Conservation (phyloP, 2,113 vertebrate species). For the Spermophilus dauricus region DNA sequence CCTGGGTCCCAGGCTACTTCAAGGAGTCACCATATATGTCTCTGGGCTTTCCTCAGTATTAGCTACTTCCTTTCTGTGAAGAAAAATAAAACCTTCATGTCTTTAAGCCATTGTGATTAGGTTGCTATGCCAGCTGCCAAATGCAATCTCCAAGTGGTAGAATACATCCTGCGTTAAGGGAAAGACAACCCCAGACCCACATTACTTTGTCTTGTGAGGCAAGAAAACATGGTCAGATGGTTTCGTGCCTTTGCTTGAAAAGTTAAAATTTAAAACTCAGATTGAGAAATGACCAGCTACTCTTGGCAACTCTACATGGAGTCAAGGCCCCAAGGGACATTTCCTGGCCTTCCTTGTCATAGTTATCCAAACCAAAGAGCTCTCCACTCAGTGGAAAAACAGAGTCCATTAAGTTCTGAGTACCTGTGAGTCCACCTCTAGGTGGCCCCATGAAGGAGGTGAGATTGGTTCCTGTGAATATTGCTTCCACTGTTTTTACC, state of each 20-base stretch:
- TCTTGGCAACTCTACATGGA: neutral
- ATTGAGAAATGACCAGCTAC: constrained; percentile 17
- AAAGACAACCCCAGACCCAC: constrained; percentile 7
- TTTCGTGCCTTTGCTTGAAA: neutral
- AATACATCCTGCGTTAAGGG: neutral
- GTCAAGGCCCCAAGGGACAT: neutral
- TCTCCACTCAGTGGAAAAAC: neutral
- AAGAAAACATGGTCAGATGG: neutral
- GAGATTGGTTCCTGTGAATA: neutral
- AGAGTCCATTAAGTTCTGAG: neutral
- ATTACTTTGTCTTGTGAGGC: neutral
- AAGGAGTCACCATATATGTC: neutral
- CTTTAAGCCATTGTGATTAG: neutral
- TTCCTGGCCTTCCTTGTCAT: neutral
- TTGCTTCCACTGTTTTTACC: neutral
- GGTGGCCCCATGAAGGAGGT: neutral
- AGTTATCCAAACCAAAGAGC: neutral
- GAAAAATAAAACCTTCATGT: neutral
- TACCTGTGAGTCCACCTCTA: neutral
- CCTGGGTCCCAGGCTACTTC: neutral
- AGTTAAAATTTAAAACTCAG: constrained; percentile 26
- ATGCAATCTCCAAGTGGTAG: neutral
- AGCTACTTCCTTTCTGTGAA: neutral
- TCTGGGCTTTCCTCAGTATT: neutral
- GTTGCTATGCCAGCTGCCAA: neutral